Base-by-base conservation (phyloP, 2,113 vertebrate genomes). In the Scalopus aquaticus region DNA sequence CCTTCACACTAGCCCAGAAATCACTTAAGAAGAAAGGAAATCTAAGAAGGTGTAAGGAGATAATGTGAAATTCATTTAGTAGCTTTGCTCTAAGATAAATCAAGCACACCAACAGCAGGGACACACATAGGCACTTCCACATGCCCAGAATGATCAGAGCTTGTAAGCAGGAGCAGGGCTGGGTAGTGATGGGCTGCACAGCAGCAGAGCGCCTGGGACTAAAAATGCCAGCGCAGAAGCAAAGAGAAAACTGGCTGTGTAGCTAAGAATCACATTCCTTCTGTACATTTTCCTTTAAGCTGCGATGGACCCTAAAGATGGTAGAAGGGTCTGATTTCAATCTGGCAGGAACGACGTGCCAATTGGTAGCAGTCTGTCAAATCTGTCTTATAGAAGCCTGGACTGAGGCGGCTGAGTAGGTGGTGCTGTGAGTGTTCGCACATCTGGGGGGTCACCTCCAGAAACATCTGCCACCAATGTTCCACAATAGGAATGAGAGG, bases 351-450 rank as follows among this genome's bases (percentile, higher is more conserved):
- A 91, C 95, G 80, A 91, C 8, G 28, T 93, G 97, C 97, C 97
- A 97, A 95, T 77, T 44, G 80, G 81, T 94, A 92, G 95, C 97
- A 94, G 73, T 65, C 96, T 96, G 91, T 97, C 97, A 96, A 69
- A 96, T 84, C 92, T 20, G 3, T 93, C 96, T 96, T 86, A 82
- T 62, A 51, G 77, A 96, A 85, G 93, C 91, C 70, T 77, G 83
- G 93, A 64, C 65, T 42, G 70, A 60, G 74, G 12, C 24, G 28
- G 0, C 28, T 15, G 64, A 88, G 83, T 26, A 54, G 83, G 82
- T 62, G 92, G 87, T 11, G 42, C 24, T 7, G 6, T 0, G 9
- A 3, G 15, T 2, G 35, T 24, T 10, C 6, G 22, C 20, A 19
- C 26, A 22, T 83, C 62, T 56, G 84, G 74, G 80, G 91, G 95